Base-by-base conservation (phyloP, 2,888 invertebrate species). In the Tiliacea aurago region DNA sequence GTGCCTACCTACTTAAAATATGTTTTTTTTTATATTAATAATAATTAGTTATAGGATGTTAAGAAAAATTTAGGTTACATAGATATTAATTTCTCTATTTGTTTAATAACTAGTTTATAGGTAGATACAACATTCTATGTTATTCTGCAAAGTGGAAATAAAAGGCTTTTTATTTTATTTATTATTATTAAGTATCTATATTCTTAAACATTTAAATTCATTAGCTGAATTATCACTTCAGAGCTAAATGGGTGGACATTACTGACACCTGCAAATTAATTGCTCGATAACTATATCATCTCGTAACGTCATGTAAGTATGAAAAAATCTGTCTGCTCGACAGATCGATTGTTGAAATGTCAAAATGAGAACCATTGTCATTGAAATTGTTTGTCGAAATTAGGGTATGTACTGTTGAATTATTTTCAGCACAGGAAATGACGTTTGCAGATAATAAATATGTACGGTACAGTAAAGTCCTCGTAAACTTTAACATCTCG, bases 401-500 rank as follows among this genome's bases (percentile, higher is more conserved):
- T 37, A 41, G 15, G 43, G 3, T 2, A 23, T 4, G 11, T 51
- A 51, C 23, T 28, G 41, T 61, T 61, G 5, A 61, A 61, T 61
- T 43, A 61, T 61, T 23, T 70, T n/a, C 28, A 18, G 6, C 45
- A 59, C 47, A 23, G n/a, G 11, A 61, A 59, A 61, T 45, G 10
- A 15, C 4, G 23, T 63, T 41, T 49, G 6, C 47, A 43, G n/a
- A 28, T 47, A 33, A 56, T 41, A 28, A 2, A n/a, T n/a, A n/a
- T n/a, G n/a, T n/a, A n/a, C n/a, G n/a, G 28, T 37, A 37, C 1
- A 15, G 13, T 37, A 15, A 47, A 5, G 63, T 15, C 10, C 43
- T 23, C 63, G 58, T 64, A 55, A 71, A 47, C 53, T 70, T 71
- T 61, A n/a, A 47, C 61, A 55, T 49, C 4, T 10, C 15, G 43